Percentiles rank a stretch among this genome's conserved stretches.
Evolutionary conservation across 2,113 vertebrate species (phyloP).

Genomic region (Stictonetta naevosa): DNA sequence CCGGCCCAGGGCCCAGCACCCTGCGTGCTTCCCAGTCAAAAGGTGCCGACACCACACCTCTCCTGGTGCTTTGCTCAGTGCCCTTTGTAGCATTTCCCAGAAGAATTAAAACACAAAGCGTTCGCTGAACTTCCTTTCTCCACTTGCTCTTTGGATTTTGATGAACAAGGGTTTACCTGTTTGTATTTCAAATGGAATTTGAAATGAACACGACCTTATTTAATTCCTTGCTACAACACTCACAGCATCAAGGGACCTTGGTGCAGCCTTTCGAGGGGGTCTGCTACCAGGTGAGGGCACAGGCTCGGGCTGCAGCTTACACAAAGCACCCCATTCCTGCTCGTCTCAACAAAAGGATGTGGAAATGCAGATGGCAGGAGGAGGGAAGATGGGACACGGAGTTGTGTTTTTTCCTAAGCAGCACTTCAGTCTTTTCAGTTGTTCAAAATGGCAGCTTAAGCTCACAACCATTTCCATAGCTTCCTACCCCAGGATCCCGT

Average conservation of each 20-base stretch:
- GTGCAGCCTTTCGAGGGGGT: neutral
- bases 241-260: neutral
- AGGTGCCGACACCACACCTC: accelerated
- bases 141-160: neutral
- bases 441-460: neutral
- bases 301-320: accelerated
- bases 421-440: neutral
- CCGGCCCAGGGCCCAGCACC: neutral
- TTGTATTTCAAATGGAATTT: constrained; percentile 49
- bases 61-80: accelerated
- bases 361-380: neutral
- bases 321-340: neutral
- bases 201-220: neutral
- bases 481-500: neutral
- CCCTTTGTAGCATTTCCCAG: neutral
- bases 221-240: neutral
- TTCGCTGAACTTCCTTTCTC: neutral
- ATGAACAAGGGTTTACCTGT: neutral
- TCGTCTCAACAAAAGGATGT: neutral
- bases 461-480: neutral
- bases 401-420: neutral
- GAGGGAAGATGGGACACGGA: neutral
- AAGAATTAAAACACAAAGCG: neutral
- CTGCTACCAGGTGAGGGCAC: neutral
- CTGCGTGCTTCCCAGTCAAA: neutral